Evolutionary conservation across 2,888 invertebrate genomes (phyloP), one percentile per base, ranked within the genome.

Genomic region (Autographa pulchrina): DNA sequence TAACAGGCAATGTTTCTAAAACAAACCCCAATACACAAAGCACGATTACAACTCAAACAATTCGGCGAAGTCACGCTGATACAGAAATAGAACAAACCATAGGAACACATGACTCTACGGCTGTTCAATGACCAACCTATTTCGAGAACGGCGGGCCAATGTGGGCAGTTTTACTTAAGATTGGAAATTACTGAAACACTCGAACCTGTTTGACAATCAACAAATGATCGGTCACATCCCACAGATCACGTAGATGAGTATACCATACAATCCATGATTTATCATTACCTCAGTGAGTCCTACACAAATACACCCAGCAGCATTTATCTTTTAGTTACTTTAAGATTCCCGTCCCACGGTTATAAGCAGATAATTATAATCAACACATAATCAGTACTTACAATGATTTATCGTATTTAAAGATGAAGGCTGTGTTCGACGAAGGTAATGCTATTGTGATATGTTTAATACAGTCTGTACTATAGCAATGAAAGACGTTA

Each of bases 1-100:
- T 86, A 90, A 89, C 91, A 88, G 83, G 81, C 89, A 86, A 88
- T 93, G 92, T 94, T 94, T 93, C 92, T 92, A 91, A 93, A 93
- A 94, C 93, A 93, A 92, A 88, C 85, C 86, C 85, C 87, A 90
- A 89, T 86, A 90, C 87, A 89, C 90, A 86, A 89, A 89, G 87
- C 88, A 88, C 86, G 81, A 86, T 84, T 85, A 86, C 86, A 84
- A 84, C 80, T 85, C 84, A 86, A 84, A 85, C 83, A 77, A 83
- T 89, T 88, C 89, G 85, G 77, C 79, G 86, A 88, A 90, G 80
- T 80, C 78, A 83, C 84, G 85, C 84, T 84, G 79, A 83, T 79
- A 83, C 86, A 81, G 80, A 84, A 87, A 87, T 88, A 86, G 85
- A 84, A 76, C 75, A 70, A 66, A 73, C 72, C 74, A 77, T 79